Evolutionary conservation across 92 coral and sea anemone species (phyloP).

Genomic region (Actinernus sp.): DNA sequence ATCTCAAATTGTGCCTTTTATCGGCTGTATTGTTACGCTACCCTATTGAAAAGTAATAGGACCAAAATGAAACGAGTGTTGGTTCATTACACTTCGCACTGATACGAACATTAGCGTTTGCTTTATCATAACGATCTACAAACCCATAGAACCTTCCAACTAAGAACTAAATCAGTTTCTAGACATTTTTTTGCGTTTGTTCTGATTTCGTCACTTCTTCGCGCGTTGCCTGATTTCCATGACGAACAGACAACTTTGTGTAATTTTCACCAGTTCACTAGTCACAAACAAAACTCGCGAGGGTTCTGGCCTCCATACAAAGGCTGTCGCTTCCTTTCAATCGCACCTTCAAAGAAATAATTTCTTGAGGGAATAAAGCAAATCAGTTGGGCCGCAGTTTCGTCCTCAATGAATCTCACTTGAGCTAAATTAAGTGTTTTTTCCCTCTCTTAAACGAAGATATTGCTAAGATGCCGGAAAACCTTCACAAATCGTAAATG

Average conservation of each 20-base stretch:
- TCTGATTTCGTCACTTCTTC: not conserved
- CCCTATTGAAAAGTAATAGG: too few species aligned
- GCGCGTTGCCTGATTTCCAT: conserved; percentile 20
- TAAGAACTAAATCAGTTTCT: not conserved
- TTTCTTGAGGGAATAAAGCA: not conserved
- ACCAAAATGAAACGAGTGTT: too few species aligned
- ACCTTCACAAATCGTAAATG: not conserved
- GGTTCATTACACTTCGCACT: too few species aligned
- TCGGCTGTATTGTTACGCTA: too few species aligned
- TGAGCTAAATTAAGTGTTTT: too few species aligned
- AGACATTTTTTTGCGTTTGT: not conserved
- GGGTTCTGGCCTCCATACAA: not conserved
- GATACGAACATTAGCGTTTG: too few species aligned
- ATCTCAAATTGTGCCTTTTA: too few species aligned
- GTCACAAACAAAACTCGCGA: conserved; percentile 8
- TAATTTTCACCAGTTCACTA: conserved; percentile 30
- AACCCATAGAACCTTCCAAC: not conserved
- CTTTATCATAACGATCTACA: not conserved
- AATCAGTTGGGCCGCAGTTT: not conserved
- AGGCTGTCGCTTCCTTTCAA: not conserved
- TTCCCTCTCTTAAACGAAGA: too few species aligned
- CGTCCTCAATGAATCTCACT: too few species aligned
- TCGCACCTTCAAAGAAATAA: not conserved
- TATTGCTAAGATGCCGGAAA: too few species aligned
- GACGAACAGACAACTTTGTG: conserved; percentile 27